Evolutionary conservation across 1,140 invertebrate genomes (phyloP), one percentile per base, ranked within the genome.

Genomic region (Lepeophtheirus salmonis): DNA sequence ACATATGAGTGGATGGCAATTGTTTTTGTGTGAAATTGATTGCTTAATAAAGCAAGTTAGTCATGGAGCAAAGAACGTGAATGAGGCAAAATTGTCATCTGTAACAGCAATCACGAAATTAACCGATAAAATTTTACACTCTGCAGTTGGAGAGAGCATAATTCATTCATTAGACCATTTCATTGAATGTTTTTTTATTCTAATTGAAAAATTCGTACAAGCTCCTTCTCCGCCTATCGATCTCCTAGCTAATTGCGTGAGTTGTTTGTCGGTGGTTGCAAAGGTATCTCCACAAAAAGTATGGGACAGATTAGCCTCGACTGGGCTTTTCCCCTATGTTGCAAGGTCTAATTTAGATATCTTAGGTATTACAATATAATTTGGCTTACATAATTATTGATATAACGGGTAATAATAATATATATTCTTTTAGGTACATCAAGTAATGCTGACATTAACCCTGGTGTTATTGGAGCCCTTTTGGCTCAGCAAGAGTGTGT

Each of bases 401-500:
- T 41, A 10, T 6, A n/a, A 41, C 30, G n/a, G n/a, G n/a, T 41
- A 41, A 10, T 41, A 10, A 41, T 41, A 41, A 41, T 41, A 41
- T 41, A 41, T 41, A 10, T n/a, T n/a, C 30, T 41, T 41, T 41
- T 41, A 41, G 30, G 30, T n/a, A 41, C 52, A 2, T 24, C 3
- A n/a, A 54, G 22, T 20, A 24, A 14, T 14, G 52, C 14, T 3
- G 52, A 54, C 10, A 41, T 26, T 24, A 57, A 48, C 18, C 52
- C 60, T 17, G 58, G 60, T 13, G 26, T 56, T 6, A 25, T 61
- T 62, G 60, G 60, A 0, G 22, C 24, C 22, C 60, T 61, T 20
- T 24, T 61, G 13, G 60, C 52, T 16, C 52, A 56, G 14, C 60
- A 61, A 30, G 60, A 61, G 52, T 61, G 60, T 18, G 60, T 61